phyloP scores from a whole-genome alignment of 2,113 vertebrate species.

The Spilogale gracilis region DNA sequence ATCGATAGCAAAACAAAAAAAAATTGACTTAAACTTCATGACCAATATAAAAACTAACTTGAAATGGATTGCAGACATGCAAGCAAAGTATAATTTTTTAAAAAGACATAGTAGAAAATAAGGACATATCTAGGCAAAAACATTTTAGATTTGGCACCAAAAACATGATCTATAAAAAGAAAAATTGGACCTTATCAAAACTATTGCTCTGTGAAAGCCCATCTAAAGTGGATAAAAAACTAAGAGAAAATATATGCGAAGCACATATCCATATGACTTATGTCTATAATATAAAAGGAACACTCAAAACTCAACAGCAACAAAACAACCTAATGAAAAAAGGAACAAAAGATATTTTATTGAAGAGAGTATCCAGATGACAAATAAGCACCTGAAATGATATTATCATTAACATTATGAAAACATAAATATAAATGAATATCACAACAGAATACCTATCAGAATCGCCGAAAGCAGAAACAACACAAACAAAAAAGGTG shows the following conservation, averaged over 20 bases:
- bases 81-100: background rate
- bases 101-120: background rate
- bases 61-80: background rate
- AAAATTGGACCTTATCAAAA: background rate
- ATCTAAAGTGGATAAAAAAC: background rate
- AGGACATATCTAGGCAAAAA: background rate
- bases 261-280: background rate
- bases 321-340: background rate
- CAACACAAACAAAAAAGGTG: background rate
- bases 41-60: background rate
- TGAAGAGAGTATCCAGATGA: background rate
- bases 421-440: background rate
- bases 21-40: background rate
- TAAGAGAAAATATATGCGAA: background rate
- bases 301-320: background rate
- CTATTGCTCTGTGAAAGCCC: background rate
- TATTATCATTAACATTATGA: background rate
- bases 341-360: background rate
- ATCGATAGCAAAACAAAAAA: background rate
- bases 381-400: background rate
- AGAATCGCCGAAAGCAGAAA: background rate
- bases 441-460: background rate
- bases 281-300: background rate
- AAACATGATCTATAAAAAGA: background rate
- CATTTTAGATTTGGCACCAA: background rate